phyloP scores from a whole-genome alignment of 1,140 invertebrate genomes.

The Megathymus violae region DNA sequence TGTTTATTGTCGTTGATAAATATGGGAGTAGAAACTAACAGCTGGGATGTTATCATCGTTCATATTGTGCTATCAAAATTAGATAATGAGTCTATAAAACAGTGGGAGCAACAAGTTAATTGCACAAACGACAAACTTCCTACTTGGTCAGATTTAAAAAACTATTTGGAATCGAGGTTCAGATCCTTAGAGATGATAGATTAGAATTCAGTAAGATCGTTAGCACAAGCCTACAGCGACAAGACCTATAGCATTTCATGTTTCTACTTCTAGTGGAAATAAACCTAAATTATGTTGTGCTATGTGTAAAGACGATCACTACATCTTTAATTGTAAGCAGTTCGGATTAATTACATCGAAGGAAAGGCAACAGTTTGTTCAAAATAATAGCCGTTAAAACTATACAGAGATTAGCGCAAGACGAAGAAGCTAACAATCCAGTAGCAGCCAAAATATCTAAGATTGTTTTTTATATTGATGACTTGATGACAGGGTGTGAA shows the following conservation, averaged over 20 bases:
- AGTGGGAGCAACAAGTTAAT: slow-evolving; percentile 8
- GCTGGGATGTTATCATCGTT: slow-evolving; percentile 18
- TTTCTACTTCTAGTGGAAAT: not conserved
- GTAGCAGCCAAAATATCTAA: too few relatives aligned
- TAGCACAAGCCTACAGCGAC: not conserved
- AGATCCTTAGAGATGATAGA: slow-evolving; percentile 41
- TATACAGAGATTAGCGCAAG: too few relatives aligned
- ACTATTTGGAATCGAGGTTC: too few relatives aligned
- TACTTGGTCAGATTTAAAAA: slow-evolving; percentile 33
- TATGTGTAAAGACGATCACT: slow-evolving; percentile 27
- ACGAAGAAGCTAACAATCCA: too few relatives aligned
- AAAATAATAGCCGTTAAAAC: too few relatives aligned
- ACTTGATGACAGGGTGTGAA: too few relatives aligned
- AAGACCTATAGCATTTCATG: slow-evolving; percentile 2
- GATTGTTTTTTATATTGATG: too few relatives aligned
- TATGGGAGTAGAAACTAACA: slow-evolving; percentile 21
- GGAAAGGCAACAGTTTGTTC: slow-evolving; percentile 15
- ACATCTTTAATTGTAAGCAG: slow-evolving; percentile 34
- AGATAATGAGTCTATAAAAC: not conserved
- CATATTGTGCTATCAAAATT: slow-evolving; percentile 1
- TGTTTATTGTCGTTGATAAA: slow-evolving; percentile 40
- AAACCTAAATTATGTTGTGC: slow-evolving; percentile 31
- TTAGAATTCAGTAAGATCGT: not conserved
- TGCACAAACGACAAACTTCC: slow-evolving; percentile 11
- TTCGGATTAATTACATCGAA: slow-evolving; percentile 4